A percentile compares a stretch with the other conserved stretches of the same genome.
Evolutionary conservation across 2,888 invertebrate species (phyloP).

Genomic region (Spilarctia lutea): DNA sequence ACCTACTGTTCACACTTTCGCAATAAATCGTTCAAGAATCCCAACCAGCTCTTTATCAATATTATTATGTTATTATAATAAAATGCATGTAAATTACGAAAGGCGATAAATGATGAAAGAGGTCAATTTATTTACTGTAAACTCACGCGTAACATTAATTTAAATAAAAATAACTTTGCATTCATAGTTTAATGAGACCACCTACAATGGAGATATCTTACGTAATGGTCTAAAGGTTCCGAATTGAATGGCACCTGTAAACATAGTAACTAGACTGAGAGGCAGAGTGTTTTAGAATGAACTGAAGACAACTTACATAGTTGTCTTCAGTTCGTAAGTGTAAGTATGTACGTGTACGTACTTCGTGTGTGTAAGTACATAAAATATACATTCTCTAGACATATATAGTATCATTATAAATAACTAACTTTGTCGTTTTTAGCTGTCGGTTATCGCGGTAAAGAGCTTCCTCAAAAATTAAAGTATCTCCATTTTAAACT

Average conservation of each 20-base stretch:
- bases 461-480: no score
- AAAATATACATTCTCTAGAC: not conserved
- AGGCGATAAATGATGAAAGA: constrained; percentile 35
- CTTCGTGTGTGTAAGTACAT: no score
- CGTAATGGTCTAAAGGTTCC: not conserved
- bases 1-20: constrained; percentile 28
- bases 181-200: not conserved
- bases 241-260: not conserved
- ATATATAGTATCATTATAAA: not conserved
- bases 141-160: not conserved
- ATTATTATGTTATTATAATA: constrained; percentile 14
- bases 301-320: no score
- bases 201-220: not conserved
- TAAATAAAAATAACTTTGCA: not conserved
- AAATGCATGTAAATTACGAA: constrained; percentile 33
- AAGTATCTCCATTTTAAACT: no score
- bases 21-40: constrained; percentile 38
- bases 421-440: not conserved
- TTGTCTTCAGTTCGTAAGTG: no score
- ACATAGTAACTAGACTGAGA: not conserved
- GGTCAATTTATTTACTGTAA: constrained; percentile 12
- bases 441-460: no score
- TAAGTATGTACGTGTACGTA: no score
- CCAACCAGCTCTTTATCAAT: constrained; percentile 18
- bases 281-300: not conserved